Percentiles rank a stretch among this genome's conserved stretches.
Evolutionary conservation across 1,140 invertebrate genomes (phyloP).

Genomic region (Subanguina moxae): DNA sequence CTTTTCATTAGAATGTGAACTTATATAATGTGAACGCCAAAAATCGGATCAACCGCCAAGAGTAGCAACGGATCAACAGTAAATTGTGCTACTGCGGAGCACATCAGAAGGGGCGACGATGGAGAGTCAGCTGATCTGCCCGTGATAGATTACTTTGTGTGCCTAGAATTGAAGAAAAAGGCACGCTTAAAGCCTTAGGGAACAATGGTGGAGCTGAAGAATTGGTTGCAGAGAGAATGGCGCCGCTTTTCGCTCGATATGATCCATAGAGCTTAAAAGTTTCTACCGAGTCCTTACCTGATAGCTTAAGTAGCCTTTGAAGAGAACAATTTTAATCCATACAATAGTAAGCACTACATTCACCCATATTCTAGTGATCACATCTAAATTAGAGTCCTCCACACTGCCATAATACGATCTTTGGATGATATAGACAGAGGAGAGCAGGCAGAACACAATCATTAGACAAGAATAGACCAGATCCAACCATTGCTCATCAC

Average conservation of each 20-base stretch:
- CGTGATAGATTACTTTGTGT: no score
- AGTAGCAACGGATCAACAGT: no score
- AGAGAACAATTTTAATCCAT: constrained; percentile 58
- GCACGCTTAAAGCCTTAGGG: neutral
- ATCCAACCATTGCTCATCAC: constrained; percentile 50
- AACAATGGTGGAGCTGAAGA: no score
- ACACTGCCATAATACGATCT: constrained; percentile 54
- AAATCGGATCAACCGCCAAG: no score
- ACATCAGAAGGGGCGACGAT: no score
- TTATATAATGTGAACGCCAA: no score
- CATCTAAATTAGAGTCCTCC: constrained; percentile 45
- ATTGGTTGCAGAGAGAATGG: no score
- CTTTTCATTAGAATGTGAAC: no score
- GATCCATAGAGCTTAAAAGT: no score
- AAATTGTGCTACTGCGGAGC: no score
- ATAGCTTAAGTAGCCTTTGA: constrained; percentile 58
- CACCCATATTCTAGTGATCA: constrained; percentile 54
- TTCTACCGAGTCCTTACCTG: constrained; percentile 36
- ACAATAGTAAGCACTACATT: constrained; percentile 53
- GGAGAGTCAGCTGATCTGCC: no score
- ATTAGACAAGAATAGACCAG: constrained; percentile 49
- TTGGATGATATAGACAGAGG: constrained; percentile 54
- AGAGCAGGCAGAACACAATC: constrained; percentile 51
- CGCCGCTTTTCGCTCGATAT: no score
- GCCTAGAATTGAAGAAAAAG: constrained; percentile 12